These are phyloP conservation scores for Diabrotica balteata DNA, from an alignment of 2,888 invertebrate genomes.

Conservation along the genomic window DNA sequence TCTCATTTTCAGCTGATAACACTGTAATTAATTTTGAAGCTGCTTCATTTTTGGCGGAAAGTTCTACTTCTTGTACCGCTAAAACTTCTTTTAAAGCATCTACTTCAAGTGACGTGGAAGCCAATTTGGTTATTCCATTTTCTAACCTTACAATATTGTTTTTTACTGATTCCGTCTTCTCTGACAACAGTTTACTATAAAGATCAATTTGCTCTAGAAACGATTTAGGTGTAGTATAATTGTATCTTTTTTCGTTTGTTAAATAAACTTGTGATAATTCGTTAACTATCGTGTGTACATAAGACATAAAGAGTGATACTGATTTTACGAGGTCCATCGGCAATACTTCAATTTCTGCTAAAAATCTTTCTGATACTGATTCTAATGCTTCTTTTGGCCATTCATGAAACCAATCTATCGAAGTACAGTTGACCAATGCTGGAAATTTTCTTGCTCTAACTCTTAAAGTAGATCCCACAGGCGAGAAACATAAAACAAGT, in stretches of 20 bases:
- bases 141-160: slow-evolving; percentile 81
- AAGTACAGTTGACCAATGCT: slow-evolving; percentile 89
- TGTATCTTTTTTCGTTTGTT: slow-evolving; percentile 86
- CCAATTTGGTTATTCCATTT: slow-evolving; percentile 87
- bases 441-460: slow-evolving; percentile 92
- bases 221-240: slow-evolving; percentile 96
- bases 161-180: slow-evolving; percentile 73
- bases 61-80: slow-evolving; percentile 69
- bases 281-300: slow-evolving; percentile 87
- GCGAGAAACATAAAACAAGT: slow-evolving; percentile 90
- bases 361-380: slow-evolving; percentile 85
- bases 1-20: slow-evolving; percentile 88
- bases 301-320: slow-evolving; percentile 88
- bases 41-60: slow-evolving; percentile 87
- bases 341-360: slow-evolving; percentile 77
- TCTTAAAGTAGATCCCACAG: slow-evolving; percentile 88
- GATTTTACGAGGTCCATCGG: slow-evolving; percentile 69
- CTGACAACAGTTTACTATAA: slow-evolving; percentile 74
- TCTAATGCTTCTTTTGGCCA: slow-evolving; percentile 93
- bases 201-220: slow-evolving; percentile 91
- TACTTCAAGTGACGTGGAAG: slow-evolving; percentile 84
- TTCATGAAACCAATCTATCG: slow-evolving; percentile 96
- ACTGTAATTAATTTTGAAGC: slow-evolving; percentile 88
- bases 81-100: slow-evolving; percentile 81
- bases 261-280: slow-evolving; percentile 82